Evolutionary conservation across 2,113 vertebrate species (phyloP).

Genomic region (Emydocephalus ijimae): DNA sequence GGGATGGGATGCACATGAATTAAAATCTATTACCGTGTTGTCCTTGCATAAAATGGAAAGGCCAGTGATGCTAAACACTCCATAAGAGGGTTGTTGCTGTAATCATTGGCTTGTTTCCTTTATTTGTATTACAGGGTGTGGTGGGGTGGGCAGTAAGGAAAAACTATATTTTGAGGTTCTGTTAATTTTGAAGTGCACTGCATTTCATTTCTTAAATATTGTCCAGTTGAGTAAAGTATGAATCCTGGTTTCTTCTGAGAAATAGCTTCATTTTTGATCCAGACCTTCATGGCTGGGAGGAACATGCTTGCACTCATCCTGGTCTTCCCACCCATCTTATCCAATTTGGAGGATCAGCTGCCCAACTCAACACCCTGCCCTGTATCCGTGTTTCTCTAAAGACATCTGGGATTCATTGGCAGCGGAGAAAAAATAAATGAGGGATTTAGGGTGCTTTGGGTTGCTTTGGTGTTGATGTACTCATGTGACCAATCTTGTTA

Average conservation of each 20-base stretch:
- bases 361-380: neutral
- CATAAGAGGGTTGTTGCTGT: neutral
- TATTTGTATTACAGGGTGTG: neutral
- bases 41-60: neutral
- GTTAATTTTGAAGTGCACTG: neutral
- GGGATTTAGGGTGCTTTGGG: neutral
- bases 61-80: neutral
- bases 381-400: neutral
- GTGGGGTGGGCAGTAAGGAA: neutral
- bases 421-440: neutral
- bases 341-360: neutral
- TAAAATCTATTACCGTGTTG: neutral
- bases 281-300: neutral
- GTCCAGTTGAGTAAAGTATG: neutral
- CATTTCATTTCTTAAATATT: neutral
- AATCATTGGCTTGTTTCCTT: neutral
- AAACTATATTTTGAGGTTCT: neutral
- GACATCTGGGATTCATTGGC: neutral
- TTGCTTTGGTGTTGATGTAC: neutral
- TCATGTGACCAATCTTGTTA: neutral
- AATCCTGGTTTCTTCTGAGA: neutral
- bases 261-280: neutral
- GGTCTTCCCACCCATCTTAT: neutral
- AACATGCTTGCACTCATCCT: neutral
- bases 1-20: neutral